Percentiles rank a stretch among this genome's conserved stretches.
phyloP scores from a whole-genome alignment of 2,113 vertebrate genomes.

The Embiotoca jacksoni region DNA sequence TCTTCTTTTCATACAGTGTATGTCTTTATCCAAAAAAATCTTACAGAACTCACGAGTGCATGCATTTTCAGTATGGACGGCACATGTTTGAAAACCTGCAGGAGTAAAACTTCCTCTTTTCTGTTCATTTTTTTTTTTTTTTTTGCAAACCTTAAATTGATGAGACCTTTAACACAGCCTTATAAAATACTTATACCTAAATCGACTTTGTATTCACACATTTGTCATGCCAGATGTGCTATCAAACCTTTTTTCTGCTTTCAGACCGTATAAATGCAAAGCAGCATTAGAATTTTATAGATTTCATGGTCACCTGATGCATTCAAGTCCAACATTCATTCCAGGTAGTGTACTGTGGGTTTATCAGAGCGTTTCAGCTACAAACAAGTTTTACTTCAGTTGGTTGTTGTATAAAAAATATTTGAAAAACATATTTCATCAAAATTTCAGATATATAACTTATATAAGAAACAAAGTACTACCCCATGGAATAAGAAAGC shows the following conservation, averaged over 20 bases:
- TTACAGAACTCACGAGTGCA: not conserved
- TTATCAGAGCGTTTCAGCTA: not conserved
- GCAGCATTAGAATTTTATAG: not conserved
- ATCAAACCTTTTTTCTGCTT: not conserved
- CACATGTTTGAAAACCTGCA: not conserved
- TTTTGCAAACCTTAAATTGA: not conserved
- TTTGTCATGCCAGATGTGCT: not conserved
- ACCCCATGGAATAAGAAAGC: too few relatives aligned
- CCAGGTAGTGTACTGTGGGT: not conserved
- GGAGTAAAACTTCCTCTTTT: constrained; percentile 1
- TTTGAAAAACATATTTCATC: too few relatives aligned
- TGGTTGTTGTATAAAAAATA: too few relatives aligned
- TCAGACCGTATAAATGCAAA: not conserved
- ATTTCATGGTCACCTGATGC: not conserved
- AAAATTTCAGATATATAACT: too few relatives aligned
- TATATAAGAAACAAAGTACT: too few relatives aligned
- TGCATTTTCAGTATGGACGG: not conserved
- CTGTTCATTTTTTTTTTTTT: not conserved
- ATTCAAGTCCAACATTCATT: not conserved
- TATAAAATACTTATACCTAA: not conserved
- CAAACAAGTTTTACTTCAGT: too few relatives aligned
- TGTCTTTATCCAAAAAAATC: constrained; percentile 31
- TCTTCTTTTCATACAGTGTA: constrained; percentile 28
- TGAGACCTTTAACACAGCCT: not conserved
- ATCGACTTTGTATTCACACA: not conserved